Base-by-base conservation (phyloP, 2,113 vertebrate genomes). In the Carlito syrichta region DNA sequence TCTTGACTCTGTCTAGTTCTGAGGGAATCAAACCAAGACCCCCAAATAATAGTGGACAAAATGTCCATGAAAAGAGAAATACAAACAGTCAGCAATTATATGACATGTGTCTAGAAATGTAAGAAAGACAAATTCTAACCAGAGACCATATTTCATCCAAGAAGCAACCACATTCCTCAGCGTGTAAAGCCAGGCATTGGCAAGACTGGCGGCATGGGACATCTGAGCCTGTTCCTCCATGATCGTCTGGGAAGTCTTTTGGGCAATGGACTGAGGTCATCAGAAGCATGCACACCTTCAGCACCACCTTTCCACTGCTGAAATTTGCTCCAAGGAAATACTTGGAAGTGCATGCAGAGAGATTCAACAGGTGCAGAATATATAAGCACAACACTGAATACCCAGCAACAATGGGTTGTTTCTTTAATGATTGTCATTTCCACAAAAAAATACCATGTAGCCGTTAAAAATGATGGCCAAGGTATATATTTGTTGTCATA, bases 261-360 rank as follows among this genome's bases (percentile, higher is more conserved):
- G n/a, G 68, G 60, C 25, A 9, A 58, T 17, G 0, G 25, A 8
- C 14, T 5, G 0, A 1, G 0, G 14, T 50, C 3, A 0, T 45
- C 12, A 30, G 43, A 79, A 32, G 45, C 38, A 20, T 0, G 2
- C 16, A 1, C 1, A 7, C 12, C 7, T 58, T 35, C 13, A n/a
- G 9, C 32, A 9, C 16, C 8, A n/a, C 45, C 11, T 6, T 45
- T 74, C 48, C 76, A 20, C 4, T 0, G 25, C 35, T 8, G 3
- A 25, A 25, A 2, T 48, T 10, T 16, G 8, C 32, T 32, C 56
- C n/a, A 35, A 32, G 77, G 50, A 32, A 25, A 5, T 1, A 22
- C 12, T 14, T 35, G 40, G 23, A 6, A 32, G 22, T 16, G 9
- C 8, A 5, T 27, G 56, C 45, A 19, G 25, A 35, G 45, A 16